phyloP scores from a whole-genome alignment of 2,797 vertebrate genomes.

The Allochrocebus solatus region DNA sequence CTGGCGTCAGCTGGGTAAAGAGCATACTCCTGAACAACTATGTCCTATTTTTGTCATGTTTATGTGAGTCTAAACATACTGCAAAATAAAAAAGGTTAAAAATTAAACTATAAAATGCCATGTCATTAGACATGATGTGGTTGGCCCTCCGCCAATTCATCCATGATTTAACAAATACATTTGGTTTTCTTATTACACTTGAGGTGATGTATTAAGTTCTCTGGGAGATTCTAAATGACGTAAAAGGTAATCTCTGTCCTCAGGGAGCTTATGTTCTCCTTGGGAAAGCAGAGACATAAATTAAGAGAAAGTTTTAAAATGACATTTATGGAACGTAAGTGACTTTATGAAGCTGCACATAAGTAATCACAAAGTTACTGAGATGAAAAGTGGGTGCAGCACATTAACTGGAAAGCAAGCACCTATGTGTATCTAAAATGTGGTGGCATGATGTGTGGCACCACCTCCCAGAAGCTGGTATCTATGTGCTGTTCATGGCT shows the following conservation, averaged over 20 bases:
- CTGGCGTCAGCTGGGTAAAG: not conserved
- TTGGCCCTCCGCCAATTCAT: not conserved
- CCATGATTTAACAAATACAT: not conserved
- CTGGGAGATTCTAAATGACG: not conserved
- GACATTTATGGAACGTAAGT: too few relatives aligned
- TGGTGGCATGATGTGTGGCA: not conserved
- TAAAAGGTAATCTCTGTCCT: not conserved
- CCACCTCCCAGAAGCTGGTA: not conserved
- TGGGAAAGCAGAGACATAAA: not conserved
- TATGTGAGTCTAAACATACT: not conserved
- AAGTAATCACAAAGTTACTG: not conserved
- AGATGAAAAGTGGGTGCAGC: not conserved
- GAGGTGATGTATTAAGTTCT: not conserved
- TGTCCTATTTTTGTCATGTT: not conserved
- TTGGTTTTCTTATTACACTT: not conserved
- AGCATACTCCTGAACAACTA: not conserved
- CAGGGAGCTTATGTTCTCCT: not conserved
- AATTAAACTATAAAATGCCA: not conserved
- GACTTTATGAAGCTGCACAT: not conserved
- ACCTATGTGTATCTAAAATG: too few relatives aligned
- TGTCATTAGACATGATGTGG: not conserved
- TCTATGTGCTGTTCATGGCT: not conserved
- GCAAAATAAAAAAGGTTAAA: not conserved
- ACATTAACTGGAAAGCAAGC: rapidly evolving
- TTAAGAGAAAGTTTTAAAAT: not conserved